Evolutionary conservation across 2,797 vertebrate genomes (phyloP).

Genomic region (Lophotriccus pileatus): DNA sequence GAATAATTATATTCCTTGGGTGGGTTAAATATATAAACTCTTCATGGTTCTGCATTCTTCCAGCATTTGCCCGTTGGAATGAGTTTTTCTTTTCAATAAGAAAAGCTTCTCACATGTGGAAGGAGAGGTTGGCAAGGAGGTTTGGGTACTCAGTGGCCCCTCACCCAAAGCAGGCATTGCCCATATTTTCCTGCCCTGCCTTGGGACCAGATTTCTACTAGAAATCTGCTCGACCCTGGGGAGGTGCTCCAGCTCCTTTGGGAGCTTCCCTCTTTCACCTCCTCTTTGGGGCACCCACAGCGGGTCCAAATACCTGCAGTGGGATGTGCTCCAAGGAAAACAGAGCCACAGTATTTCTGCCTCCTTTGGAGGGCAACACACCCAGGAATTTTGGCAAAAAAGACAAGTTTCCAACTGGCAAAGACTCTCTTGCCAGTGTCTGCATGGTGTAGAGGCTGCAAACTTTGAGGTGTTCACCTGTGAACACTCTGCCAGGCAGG

Average conservation of each 20-base stretch:
- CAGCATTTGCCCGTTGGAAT: background rate
- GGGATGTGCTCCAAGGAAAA: background rate
- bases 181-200: background rate
- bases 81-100: slow-evolving; percentile 7
- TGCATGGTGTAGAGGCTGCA: background rate
- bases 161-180: background rate
- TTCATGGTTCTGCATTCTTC: slow-evolving; percentile 51
- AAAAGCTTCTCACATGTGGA: background rate
- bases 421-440: background rate
- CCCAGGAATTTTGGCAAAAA: background rate
- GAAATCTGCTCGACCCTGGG: background rate
- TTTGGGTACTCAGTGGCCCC: background rate
- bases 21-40: slow-evolving; percentile 69
- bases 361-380: background rate
- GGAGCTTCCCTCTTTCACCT: background rate
- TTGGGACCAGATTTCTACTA: background rate
- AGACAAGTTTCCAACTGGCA: background rate
- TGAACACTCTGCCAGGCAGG: background rate
- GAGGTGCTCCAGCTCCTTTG: background rate
- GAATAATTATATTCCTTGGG: slow-evolving; percentile 71
- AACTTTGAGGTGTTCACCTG: background rate
- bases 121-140: background rate
- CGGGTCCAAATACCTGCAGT: accelerated
- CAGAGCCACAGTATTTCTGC: accelerated
- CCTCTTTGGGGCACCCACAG: background rate